Evolutionary conservation across 2,888 invertebrate species (phyloP).

Genomic region (Aspidiotus destructor): DNA sequence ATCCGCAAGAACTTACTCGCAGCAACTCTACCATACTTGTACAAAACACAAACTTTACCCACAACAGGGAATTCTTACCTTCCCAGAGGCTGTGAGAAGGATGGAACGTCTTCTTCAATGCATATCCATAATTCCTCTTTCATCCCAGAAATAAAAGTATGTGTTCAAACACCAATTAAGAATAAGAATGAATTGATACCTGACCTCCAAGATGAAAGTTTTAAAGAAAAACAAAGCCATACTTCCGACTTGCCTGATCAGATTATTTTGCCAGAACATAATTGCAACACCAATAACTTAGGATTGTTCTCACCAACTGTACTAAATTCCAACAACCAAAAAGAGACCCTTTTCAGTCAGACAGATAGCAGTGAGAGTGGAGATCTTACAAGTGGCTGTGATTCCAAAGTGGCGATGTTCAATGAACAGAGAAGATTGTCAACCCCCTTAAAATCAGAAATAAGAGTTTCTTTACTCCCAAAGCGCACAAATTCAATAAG

Average conservation of each 20-base stretch:
- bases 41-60: slow-evolving; percentile 21
- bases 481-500: slow-evolving; percentile 34
- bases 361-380: slow-evolving; percentile 46
- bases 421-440: slow-evolving; percentile 13
- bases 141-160: slow-evolving; percentile 46
- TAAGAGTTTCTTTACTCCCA: slow-evolving; percentile 27
- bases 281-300: slow-evolving; percentile 53
- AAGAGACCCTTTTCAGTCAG: slow-evolving; percentile 34
- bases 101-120: slow-evolving; percentile 36
- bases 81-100: slow-evolving; percentile 38
- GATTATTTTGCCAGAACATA: slow-evolving; percentile 68
- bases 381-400: slow-evolving; percentile 39
- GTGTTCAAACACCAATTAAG: slow-evolving; percentile 43
- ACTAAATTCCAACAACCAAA: slow-evolving; percentile 4
- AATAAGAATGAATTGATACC: slow-evolving; percentile 47
- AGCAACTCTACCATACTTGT: slow-evolving; percentile 28
- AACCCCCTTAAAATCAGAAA: slow-evolving; percentile 12
- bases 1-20: slow-evolving; percentile 11
- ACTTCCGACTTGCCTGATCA: slow-evolving; percentile 79
- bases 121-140: slow-evolving; percentile 37
- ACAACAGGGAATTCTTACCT: slow-evolving; percentile 13
- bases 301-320: slow-evolving; percentile 41
- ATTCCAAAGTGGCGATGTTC: slow-evolving; percentile 12
- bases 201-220: slow-evolving; percentile 78
- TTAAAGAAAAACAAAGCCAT: slow-evolving; percentile 79